Evolutionary conservation across 2,797 vertebrate genomes (phyloP).

Genomic region (Parotocinclus haroldoi): DNA sequence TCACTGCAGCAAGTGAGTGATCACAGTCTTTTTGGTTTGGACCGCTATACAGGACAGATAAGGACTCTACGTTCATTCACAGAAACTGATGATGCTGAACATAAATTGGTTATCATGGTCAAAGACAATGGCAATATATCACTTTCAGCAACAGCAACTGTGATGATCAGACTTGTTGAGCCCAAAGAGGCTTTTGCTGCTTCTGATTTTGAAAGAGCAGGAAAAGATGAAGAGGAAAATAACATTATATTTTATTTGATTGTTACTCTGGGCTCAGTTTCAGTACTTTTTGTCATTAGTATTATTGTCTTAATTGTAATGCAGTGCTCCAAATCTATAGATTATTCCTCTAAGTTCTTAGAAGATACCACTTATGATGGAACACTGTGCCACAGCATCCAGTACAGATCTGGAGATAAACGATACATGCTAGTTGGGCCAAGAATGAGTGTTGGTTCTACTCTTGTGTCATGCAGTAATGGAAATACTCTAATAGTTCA

Average conservation of each 20-base stretch:
- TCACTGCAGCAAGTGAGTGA: too few species aligned
- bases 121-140: constrained; percentile 56
- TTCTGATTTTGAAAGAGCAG: constrained; percentile 71
- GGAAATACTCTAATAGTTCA: neutral
- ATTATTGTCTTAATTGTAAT: constrained; percentile 1
- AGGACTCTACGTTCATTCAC: too few species aligned
- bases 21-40: too few species aligned
- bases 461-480: constrained; percentile 7
- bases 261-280: neutral
- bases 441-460: constrained; percentile 54
- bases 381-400: too few species aligned
- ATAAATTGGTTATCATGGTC: constrained; percentile 59
- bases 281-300: neutral
- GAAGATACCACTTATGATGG: constrained; percentile 55
- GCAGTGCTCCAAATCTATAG: constrained; percentile 48
- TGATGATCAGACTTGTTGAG: neutral
- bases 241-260: constrained; percentile 54
- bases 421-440: constrained; percentile 61
- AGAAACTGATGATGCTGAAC: constrained; percentile 58
- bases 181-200: constrained; percentile 34
- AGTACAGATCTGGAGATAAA: constrained; percentile 65
- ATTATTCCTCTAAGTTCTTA: constrained; percentile 28
- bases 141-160: constrained; percentile 6
- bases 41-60: too few species aligned
- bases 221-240: constrained; percentile 59